Conservation (phyloP, 2,113 vertebrate genomes). For the Bufo bufo region DNA sequence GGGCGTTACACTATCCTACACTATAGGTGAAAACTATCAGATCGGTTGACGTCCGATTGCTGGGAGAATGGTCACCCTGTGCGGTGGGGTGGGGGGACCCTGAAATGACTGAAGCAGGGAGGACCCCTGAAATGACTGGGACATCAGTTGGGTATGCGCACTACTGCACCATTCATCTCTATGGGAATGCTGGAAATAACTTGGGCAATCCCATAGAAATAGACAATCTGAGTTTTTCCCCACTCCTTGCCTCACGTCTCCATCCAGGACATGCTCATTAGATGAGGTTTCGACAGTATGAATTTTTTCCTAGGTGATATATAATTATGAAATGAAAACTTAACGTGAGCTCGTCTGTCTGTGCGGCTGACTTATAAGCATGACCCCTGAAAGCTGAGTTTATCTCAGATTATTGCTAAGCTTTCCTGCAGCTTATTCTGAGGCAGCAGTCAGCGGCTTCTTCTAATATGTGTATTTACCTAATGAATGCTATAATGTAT, state of each 20-base stretch:
- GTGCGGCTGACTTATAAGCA: conserved; percentile 13
- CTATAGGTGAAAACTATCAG: too few relatives aligned
- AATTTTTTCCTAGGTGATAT: conserved; percentile 32
- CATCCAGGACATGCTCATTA: not conserved
- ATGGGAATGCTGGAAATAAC: too few relatives aligned
- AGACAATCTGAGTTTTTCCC: not conserved
- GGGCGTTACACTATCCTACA: too few relatives aligned
- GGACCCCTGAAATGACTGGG: too few relatives aligned
- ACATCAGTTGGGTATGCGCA: too few relatives aligned
- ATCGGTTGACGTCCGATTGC: too few relatives aligned
- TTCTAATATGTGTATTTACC: conserved; percentile 47
- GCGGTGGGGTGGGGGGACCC: too few relatives aligned
- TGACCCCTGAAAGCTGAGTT: conserved; percentile 40
- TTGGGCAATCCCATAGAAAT: too few relatives aligned
- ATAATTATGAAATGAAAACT: conserved; percentile 46
- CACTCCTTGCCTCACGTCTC: not conserved
- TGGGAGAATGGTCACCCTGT: too few relatives aligned
- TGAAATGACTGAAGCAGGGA: too few relatives aligned
- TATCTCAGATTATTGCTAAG: conserved; percentile 38
- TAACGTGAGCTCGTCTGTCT: not conserved
- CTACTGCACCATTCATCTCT: too few relatives aligned
- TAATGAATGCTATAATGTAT: conserved; percentile 44
- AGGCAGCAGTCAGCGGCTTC: conserved; percentile 20
- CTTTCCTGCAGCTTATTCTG: conserved; percentile 46
- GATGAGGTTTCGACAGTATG: not conserved